Evolutionary conservation across 2,888 invertebrate genomes (phyloP).

Genomic region (Phengaris arion): DNA sequence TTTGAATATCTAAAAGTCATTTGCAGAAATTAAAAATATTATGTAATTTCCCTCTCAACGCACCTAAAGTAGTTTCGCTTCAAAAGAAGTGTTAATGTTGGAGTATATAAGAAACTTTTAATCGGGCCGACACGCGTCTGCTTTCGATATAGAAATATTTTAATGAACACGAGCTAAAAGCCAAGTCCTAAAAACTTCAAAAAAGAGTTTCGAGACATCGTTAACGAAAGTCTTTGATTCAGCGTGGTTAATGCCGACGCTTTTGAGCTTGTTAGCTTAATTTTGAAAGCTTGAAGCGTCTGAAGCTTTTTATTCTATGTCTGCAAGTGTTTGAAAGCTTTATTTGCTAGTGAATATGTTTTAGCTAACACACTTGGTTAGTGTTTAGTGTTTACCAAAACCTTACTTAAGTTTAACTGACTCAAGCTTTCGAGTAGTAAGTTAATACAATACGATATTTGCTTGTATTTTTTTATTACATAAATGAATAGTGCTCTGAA

Average conservation of each 20-base stretch:
- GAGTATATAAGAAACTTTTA: background rate
- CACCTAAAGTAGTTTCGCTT: no score
- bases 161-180: background rate
- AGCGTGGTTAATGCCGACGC: background rate
- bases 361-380: background rate
- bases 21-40: no score
- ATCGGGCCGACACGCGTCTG: background rate
- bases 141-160: background rate
- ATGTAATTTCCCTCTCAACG: no score
- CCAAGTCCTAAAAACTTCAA: constrained; percentile 3
- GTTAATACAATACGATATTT: no score
- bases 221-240: constrained; percentile 12
- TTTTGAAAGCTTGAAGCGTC: constrained; percentile 24
- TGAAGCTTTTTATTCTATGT: constrained; percentile 18
- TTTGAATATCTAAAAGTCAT: no score
- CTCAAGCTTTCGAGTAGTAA: background rate
- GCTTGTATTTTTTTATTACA: no score
- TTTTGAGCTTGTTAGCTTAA: constrained; percentile 24
- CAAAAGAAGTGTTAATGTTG: no score
- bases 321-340: constrained; percentile 10
- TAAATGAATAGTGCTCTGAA: no score
- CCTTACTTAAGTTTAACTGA: background rate
- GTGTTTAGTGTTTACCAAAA: background rate
- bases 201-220: background rate
- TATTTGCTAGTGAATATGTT: background rate